phyloP scores from a whole-genome alignment of 2,797 vertebrate species.

The Spea hammondii region DNA sequence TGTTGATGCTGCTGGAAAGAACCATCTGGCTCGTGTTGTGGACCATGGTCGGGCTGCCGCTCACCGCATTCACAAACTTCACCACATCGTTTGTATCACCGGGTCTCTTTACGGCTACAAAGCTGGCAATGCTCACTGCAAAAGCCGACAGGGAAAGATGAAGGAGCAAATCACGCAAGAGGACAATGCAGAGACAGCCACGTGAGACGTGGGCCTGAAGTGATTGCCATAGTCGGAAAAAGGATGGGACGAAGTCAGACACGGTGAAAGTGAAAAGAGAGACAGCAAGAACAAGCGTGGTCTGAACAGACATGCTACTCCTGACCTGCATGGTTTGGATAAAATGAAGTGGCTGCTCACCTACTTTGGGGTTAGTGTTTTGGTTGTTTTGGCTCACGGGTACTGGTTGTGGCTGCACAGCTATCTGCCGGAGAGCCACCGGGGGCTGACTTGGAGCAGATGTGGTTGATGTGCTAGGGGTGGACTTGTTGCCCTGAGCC shows the following conservation, averaged over 20 bases:
- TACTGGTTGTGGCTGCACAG: slow-evolving; percentile 55
- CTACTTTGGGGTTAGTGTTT: slow-evolving; percentile 69
- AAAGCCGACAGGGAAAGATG: slow-evolving; percentile 42
- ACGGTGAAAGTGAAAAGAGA: too few species aligned
- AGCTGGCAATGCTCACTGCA: slow-evolving; percentile 73
- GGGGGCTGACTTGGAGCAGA: slow-evolving; percentile 63
- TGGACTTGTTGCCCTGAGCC: slow-evolving; percentile 68
- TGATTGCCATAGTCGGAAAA: too few species aligned
- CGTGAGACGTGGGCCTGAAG: too few species aligned
- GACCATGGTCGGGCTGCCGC: slow-evolving; percentile 58
- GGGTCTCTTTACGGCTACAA: slow-evolving; percentile 72
- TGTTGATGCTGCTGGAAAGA: slow-evolving; percentile 69
- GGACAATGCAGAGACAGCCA: neutral
- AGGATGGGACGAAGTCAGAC: too few species aligned
- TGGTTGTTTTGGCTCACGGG: slow-evolving; percentile 63
- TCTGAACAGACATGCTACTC: neutral
- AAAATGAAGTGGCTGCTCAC: slow-evolving; percentile 58
- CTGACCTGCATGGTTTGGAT: neutral
- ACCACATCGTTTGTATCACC: slow-evolving; percentile 70
- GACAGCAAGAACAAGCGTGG: too few species aligned
- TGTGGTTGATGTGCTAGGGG: slow-evolving; percentile 65
- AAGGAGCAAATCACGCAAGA: neutral
- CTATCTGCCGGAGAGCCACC: slow-evolving; percentile 60
- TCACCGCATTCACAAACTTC: slow-evolving; percentile 70
- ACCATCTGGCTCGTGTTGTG: slow-evolving; percentile 70